Evolutionary conservation across 1,140 invertebrate genomes (phyloP), one percentile per base, ranked within the genome.

Genomic region (Hirudo medicinalis): DNA sequence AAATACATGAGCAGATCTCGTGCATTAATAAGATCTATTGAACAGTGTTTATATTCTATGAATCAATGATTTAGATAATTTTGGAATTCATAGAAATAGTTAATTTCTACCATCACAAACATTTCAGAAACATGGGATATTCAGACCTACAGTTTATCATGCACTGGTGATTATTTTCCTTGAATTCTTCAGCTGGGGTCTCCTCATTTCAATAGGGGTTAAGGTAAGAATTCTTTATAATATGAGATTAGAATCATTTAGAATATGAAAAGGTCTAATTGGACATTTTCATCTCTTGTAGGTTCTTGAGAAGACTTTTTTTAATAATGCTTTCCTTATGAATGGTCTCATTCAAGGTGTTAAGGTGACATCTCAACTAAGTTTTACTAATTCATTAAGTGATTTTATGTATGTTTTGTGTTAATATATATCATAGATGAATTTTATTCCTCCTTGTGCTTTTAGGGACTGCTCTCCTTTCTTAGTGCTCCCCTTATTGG

Each of bases 101-200:
- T 25, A 25, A 25, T 63, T 11, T 63, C 19, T 63, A 32, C 17
- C 17, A 25, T 36, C 6, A n/a, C n/a, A 36, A 36, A 36, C 32
- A 36, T 70, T 43, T 22, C 27, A 70, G 69, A 49, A 54, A 53
- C 27, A 36, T n/a, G 69, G 49, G 19, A 4, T 74, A 27, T 71
- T 71, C 55, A 32, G 93, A 79, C 91, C 95, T 69, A 94, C 90
- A 79, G 89, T 99, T 55, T 95, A 95, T 83, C 96, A 99, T 88
- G 96, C 95, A 67, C 84, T 99, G 79, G 89, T 99, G 76, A 92
- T 99, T 76, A 99, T 99, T 83, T 99, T 99, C 85, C 85, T 99
- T 81, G 96, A 99, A 85, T 99, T 99, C 85, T 99, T 99, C 84
- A 91, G 95, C 71, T 99, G 96, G 95, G 97, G 96, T 71, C 86